Conservation (phyloP, 2,797 vertebrate genomes). For the Anguilla marmorata region DNA sequence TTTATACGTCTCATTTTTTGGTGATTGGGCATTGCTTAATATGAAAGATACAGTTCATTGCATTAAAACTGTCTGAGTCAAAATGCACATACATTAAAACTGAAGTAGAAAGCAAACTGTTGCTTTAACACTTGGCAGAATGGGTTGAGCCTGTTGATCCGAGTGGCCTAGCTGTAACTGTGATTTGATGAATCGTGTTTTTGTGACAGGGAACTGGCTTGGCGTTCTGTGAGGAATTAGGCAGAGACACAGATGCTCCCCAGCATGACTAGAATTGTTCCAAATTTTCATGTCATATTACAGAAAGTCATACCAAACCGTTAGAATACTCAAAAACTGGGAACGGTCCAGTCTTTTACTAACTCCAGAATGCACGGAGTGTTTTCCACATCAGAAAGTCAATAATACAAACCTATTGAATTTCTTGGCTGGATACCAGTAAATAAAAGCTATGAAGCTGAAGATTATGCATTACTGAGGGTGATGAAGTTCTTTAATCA, state of each 20-base stretch:
- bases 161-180: background rate
- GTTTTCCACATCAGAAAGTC: background rate
- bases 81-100: background rate
- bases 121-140: background rate
- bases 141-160: background rate
- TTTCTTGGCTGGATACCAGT: constrained; percentile 12
- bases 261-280: background rate
- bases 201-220: background rate
- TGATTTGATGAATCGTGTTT: constrained; percentile 10
- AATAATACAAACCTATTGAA: background rate
- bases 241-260: constrained; percentile 4
- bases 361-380: too few species aligned
- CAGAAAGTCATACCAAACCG: background rate
- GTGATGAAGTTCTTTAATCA: constrained; percentile 22
- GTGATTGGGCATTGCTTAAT: background rate
- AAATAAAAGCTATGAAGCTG: constrained; percentile 28
- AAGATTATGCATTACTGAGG: constrained; percentile 29
- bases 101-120: background rate
- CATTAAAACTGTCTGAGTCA: background rate
- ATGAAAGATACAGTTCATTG: background rate
- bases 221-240: background rate
- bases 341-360: background rate
- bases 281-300: background rate
- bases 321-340: background rate
- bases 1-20: background rate